These are phyloP conservation scores for Drosophila repletoides DNA, from an alignment of 1,140 invertebrate species.

Conservation along the genomic window DNA sequence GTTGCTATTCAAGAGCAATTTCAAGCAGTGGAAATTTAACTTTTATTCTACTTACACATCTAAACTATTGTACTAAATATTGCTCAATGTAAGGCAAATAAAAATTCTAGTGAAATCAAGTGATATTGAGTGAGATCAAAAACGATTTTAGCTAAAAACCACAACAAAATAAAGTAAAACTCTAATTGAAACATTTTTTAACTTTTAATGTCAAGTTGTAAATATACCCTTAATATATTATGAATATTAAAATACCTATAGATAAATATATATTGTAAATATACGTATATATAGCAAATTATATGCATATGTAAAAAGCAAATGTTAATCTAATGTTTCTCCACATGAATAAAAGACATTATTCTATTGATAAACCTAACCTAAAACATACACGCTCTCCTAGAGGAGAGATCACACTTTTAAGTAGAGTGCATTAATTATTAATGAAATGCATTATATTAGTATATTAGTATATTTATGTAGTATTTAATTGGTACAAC, in stretches of 20 bases:
- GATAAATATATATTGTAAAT: slow-evolving; percentile 38
- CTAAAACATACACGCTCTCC: not conserved
- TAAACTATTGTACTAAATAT: slow-evolving; percentile 55
- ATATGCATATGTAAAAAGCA: slow-evolving; percentile 15
- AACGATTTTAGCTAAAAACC: slow-evolving; percentile 81
- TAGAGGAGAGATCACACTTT: too few species aligned
- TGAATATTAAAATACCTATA: slow-evolving; percentile 5
- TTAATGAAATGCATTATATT: too few species aligned
- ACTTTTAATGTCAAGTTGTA: slow-evolving; percentile 32
- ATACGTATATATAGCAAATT: slow-evolving; percentile 15
- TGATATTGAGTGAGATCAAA: slow-evolving; percentile 82
- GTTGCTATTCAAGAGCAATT: slow-evolving; percentile 53
- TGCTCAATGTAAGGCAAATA: slow-evolving; percentile 36
- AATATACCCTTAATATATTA: too few species aligned
- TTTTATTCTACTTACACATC: slow-evolving; percentile 65
- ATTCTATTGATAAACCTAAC: slow-evolving; percentile 24
- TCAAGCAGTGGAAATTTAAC: slow-evolving; percentile 64
- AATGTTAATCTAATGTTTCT: slow-evolving; percentile 61
- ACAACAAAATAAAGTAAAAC: slow-evolving; percentile 47
- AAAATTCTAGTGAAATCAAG: slow-evolving; percentile 78
- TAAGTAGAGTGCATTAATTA: too few species aligned
- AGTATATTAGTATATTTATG: too few species aligned
- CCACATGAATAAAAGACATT: slow-evolving; percentile 71
- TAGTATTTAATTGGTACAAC: slow-evolving; percentile 56
- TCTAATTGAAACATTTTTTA: slow-evolving; percentile 47